A percentile compares a stretch with the other conserved stretches of the same genome.
Conservation (phyloP, 92 coral and sea anemone species). For the Plumapathes pennacea region DNA sequence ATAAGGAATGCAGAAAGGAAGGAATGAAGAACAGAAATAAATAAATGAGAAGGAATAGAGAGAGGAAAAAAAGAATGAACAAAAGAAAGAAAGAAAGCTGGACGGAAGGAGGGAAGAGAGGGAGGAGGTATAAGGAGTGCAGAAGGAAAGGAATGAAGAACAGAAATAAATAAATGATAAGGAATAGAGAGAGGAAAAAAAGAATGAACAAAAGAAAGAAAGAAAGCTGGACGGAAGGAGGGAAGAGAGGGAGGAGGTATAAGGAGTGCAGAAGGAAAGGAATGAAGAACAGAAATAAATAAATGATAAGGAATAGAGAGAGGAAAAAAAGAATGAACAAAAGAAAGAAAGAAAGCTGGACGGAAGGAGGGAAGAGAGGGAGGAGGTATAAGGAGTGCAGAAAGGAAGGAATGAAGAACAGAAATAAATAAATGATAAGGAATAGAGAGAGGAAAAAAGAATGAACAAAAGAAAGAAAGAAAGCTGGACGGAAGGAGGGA, state of each 20-base stretch:
- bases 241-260: background rate
- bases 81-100: constrained; percentile 1
- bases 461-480: background rate
- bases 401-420: background rate
- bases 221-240: background rate
- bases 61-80: background rate
- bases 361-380: background rate
- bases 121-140: background rate
- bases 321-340: constrained; percentile 1
- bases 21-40: background rate
- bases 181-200: background rate
- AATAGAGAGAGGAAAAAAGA: background rate
- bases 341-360: background rate
- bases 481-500: background rate
- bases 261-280: background rate
- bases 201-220: background rate
- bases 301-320: background rate
- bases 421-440: background rate
- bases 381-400: background rate
- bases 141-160: background rate
- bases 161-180: background rate
- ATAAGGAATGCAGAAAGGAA: background rate
- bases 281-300: background rate
- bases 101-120: background rate
- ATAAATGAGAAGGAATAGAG: background rate